Percentiles rank a stretch among this genome's conserved stretches.
Conservation (phyloP, 2,113 vertebrate species). For the Gavia stellata region DNA sequence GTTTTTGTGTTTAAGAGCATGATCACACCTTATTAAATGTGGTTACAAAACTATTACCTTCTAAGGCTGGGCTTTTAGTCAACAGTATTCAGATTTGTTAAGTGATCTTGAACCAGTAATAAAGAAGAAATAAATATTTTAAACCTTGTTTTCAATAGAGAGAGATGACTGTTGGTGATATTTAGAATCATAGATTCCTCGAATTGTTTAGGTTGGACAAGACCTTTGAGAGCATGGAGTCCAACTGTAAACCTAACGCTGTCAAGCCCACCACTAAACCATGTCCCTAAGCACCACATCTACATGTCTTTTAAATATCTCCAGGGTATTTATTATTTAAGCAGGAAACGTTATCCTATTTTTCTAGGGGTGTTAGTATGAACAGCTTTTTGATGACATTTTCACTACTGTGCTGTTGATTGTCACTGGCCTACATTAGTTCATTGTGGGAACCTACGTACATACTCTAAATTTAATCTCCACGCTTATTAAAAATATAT, state of each 20-base stretch:
- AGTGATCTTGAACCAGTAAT: background rate
- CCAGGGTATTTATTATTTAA: background rate
- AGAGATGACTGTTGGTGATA: background rate
- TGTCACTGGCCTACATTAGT: background rate
- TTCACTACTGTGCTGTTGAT: background rate
- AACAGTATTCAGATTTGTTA: background rate
- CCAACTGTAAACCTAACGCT: fast-evolving
- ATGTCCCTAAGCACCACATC: background rate
- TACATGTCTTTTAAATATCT: background rate
- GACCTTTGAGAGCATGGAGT: fast-evolving
- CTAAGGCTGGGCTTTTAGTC: background rate
- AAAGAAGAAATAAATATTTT: background rate
- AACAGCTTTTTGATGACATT: background rate
- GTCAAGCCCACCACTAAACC: background rate
- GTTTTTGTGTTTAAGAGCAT: background rate
- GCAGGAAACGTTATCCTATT: background rate
- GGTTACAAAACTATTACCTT: background rate
- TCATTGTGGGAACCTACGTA: background rate
- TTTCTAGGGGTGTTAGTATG: background rate
- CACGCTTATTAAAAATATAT: background rate
- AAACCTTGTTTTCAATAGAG: background rate
- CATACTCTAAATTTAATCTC: background rate
- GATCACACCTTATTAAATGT: background rate
- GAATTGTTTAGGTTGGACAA: background rate
- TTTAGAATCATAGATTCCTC: background rate